These are phyloP conservation scores for Hymenochirus boettgeri DNA, from an alignment of 2,113 vertebrate species.

Conservation along the genomic window DNA sequence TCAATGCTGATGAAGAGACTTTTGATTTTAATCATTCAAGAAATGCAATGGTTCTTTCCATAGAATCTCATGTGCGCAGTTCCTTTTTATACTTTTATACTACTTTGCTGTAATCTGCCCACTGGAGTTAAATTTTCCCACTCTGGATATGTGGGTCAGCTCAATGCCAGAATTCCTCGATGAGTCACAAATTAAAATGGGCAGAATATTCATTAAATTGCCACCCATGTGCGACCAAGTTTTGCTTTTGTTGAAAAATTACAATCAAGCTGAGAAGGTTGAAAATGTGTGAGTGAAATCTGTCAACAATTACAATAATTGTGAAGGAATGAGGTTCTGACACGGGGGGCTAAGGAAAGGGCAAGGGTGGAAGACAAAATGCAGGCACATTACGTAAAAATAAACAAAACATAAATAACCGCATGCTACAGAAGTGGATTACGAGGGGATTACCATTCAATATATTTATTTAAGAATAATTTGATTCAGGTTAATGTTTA, in stretches of 20 bases:
- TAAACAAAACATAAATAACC: background rate
- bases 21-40: background rate
- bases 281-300: conserved; percentile 37
- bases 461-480: too few relatives aligned
- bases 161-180: conserved; percentile 23
- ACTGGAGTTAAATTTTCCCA: conserved; percentile 1
- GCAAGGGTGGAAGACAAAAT: conserved; percentile 9
- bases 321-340: conserved; percentile 20
- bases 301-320: conserved; percentile 44
- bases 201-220: conserved; percentile 21
- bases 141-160: conserved; percentile 3
- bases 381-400: conserved; percentile 19
- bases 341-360: background rate
- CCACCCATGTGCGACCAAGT: conserved; percentile 34
- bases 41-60: conserved; percentile 24
- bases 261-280: conserved; percentile 6
- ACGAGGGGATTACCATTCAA: too few relatives aligned
- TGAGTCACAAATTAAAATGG: conserved; percentile 39
- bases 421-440: background rate
- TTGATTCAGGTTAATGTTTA: too few relatives aligned
- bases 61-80: conserved; percentile 1
- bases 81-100: background rate
- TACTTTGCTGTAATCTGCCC: conserved; percentile 29
- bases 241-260: conserved; percentile 37
- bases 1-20: background rate